A percentile compares a stretch with the other conserved stretches of the same genome.
phyloP scores from a whole-genome alignment of 2,797 vertebrate genomes.

The Uromys caudimaculatus region DNA sequence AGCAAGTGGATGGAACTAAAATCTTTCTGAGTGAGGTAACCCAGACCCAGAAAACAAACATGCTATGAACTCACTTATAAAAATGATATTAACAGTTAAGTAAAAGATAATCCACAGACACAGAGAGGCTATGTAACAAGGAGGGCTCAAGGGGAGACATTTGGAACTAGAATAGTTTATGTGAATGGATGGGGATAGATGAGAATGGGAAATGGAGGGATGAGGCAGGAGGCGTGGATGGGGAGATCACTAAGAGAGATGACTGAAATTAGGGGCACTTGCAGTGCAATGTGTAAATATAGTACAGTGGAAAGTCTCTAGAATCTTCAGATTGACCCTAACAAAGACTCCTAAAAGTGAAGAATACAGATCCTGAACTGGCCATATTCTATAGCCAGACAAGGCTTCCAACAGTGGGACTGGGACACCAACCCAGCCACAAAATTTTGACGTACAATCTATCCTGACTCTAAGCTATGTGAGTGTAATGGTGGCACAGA shows the following conservation, averaged over 20 bases:
- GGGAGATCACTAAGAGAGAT: neutral
- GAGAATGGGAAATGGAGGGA: neutral
- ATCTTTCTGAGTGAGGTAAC: neutral
- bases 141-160: neutral
- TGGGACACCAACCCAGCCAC: neutral
- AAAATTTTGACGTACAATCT: neutral
- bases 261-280: neutral
- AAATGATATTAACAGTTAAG: neutral
- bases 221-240: accelerated
- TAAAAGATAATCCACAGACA: neutral
- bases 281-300: neutral
- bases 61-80: neutral
- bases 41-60: neutral
- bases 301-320: neutral
- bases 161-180: neutral
- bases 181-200: neutral
- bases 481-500: neutral
- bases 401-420: neutral
- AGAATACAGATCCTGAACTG: neutral
- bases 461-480: neutral
- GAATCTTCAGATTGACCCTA: neutral
- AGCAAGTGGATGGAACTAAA: neutral
- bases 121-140: neutral
- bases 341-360: neutral
- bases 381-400: neutral